Evolutionary conservation across 2,113 vertebrate genomes (phyloP), one percentile per base, ranked within the genome.

Genomic region (Copsychus sechellarum): DNA sequence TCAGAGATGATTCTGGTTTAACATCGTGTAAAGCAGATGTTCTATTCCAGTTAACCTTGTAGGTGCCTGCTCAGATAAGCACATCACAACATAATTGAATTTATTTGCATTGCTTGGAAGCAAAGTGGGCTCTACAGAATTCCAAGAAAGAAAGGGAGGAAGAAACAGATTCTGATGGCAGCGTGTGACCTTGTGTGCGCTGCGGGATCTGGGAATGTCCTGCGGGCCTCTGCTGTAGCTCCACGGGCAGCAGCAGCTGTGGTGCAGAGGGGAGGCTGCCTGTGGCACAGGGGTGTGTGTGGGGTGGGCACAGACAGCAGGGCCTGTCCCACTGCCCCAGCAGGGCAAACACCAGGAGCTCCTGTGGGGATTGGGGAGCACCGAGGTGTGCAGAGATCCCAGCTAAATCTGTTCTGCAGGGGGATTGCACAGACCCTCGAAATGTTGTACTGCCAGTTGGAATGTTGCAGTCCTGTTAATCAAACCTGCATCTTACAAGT

Each of bases 201-300:
- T 26, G 45, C 33, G 53, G 36, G 61, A 26, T 43, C 15, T 72
- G 79, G 29, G 11, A 61, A 26, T 29, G n/a, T 16, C n/a, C 28
- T 1, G 0, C 13, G 16, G 19, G 43, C 11, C 11, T 21, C 22
- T 78, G 33, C 34, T 53, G 42, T 6, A 8, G 47, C 65, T 91
- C 8, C 25, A 2, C 0, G 3, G 36, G 57, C 76, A 62, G 71
- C 62, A 65, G 26, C 45, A 51, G 43, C 6, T 38, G 38, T 78
- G 51, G 22, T 50, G 72, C 14, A 9, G 76, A 53, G 60, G 36
- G 34, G 53, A 80, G 78, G 36, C 72, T 84, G 50, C 31, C 60
- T 3, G 0, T 18, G 65, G 24, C 36, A 14, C 2, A 60, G 82
- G 45, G 65, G 2, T 6, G 18, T 2, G 23, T 1, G 1, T 57